Percentiles rank a stretch among this genome's conserved stretches.
These are phyloP conservation scores for Trichonephila clavata DNA, from an alignment of 1,140 invertebrate genomes.

Conservation along the genomic window DNA sequence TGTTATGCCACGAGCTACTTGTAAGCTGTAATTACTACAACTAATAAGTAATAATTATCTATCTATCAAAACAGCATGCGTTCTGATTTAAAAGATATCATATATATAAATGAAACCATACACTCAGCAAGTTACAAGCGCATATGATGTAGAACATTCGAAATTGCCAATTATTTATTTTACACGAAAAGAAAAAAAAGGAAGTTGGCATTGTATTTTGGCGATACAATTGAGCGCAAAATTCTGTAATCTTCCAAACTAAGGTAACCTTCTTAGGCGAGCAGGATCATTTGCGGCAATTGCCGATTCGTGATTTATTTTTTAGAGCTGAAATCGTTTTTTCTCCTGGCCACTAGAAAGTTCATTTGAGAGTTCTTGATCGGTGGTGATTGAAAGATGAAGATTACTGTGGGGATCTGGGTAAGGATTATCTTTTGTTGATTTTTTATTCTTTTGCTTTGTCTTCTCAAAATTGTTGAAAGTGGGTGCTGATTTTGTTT, in stretches of 20 bases:
- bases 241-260: background rate
- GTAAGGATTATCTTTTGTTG: conserved; percentile 18
- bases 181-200: background rate
- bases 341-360: background rate
- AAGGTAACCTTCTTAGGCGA: background rate
- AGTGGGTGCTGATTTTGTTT: background rate
- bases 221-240: background rate
- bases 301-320: conserved; percentile 17
- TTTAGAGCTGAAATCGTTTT: background rate
- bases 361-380: background rate
- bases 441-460: background rate
- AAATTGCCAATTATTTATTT: background rate
- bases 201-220: background rate
- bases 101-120: no score
- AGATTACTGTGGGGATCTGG: background rate
- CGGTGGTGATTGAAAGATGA: background rate
- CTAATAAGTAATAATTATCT: no score
- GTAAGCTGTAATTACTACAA: no score
- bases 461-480: background rate
- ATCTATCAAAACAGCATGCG: no score
- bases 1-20: no score
- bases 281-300: background rate
- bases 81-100: no score
- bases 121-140: no score
- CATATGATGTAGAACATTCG: no score